Evolutionary conservation across 2,797 vertebrate species (phyloP), one percentile per base, ranked within the genome.

Genomic region (Echiichthys vipera): DNA sequence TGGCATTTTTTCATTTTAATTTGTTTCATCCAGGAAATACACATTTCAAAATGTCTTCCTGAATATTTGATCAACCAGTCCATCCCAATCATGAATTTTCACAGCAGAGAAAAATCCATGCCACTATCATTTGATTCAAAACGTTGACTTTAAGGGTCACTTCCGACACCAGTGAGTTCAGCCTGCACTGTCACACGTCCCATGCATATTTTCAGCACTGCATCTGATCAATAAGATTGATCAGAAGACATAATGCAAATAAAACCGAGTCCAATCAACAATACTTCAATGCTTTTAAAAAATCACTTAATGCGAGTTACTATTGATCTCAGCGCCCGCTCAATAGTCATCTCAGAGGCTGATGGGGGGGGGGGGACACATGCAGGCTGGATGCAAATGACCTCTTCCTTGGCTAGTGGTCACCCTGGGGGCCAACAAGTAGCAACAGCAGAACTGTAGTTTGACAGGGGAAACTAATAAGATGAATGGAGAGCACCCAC

Each of bases 291-390:
- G n/a, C n/a, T n/a, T n/a, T 62, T 1, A n/a, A 58, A 32, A 81
- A 80, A 81, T 66, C 68, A 63, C 36, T 71, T 71, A 63, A 78
- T 69, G 24, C 49, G 53, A 78, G 27, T 65, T 39, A 5, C 0
- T 37, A 87, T 85, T 63, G 85, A 80, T 69, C 34, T 17, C 11
- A n/a, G 27, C 47, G 29, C 5, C 25, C 64, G 61, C 70, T 85
- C 82, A 71, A 87, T 84, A 74, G 42, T 37, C 77, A 68, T 79
- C 55, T 66, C 40, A 37, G 61, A 40, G 55, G 59, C n/a, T 55
- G 45, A 51, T 64, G 46, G 40, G 59, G 69, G 37, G 37, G 25
- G 34, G 5, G 7, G 30, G 45, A 46, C 37, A 42, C 53, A 36
- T 1, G 24, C 51, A 63, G 53, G 36, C n/a, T 59, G 66, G 56